phyloP scores from a whole-genome alignment of 1,140 invertebrate species.

The Conopomorpha cramerella region DNA sequence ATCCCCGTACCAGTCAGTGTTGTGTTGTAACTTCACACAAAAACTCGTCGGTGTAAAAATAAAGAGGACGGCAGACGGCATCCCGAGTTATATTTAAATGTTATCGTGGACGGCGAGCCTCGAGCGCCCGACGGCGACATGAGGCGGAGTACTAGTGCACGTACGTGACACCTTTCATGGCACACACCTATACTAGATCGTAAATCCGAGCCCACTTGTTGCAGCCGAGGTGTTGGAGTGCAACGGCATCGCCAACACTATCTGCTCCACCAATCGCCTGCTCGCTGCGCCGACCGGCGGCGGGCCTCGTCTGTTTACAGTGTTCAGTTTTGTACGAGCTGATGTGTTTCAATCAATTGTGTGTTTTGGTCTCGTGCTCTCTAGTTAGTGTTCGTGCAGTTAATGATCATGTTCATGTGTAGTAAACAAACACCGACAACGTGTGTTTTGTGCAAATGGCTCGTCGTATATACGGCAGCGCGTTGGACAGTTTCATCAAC shows the following conservation, averaged over 20 bases:
- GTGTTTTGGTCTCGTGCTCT: neutral
- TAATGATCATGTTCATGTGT: too few relatives aligned
- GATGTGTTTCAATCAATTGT: neutral
- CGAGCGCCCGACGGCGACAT: slow-evolving; percentile 35
- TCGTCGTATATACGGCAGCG: too few relatives aligned
- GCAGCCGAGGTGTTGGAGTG: neutral
- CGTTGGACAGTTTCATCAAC: too few relatives aligned
- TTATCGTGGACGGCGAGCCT: slow-evolving; percentile 31
- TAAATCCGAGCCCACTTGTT: slow-evolving; percentile 12
- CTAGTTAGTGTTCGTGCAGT: too few relatives aligned
- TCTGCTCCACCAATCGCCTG: neutral
- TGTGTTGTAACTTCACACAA: slow-evolving; percentile 19
- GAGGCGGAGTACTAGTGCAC: slow-evolving; percentile 54
- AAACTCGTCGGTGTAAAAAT: slow-evolving; percentile 49
- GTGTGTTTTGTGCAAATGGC: too few relatives aligned
- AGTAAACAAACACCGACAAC: too few relatives aligned
- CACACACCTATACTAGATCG: slow-evolving; percentile 22
- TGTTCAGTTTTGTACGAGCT: neutral
- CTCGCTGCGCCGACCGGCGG: too few relatives aligned
- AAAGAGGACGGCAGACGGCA: slow-evolving; percentile 48
- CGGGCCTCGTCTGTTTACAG: too few relatives aligned
- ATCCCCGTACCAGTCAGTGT: slow-evolving; percentile 19
- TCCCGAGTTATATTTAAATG: slow-evolving; percentile 57
- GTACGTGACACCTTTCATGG: slow-evolving; percentile 23
- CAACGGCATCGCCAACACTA: neutral